phyloP scores from a whole-genome alignment of 1,140 invertebrate species.

The Odontomachus brunneus region DNA sequence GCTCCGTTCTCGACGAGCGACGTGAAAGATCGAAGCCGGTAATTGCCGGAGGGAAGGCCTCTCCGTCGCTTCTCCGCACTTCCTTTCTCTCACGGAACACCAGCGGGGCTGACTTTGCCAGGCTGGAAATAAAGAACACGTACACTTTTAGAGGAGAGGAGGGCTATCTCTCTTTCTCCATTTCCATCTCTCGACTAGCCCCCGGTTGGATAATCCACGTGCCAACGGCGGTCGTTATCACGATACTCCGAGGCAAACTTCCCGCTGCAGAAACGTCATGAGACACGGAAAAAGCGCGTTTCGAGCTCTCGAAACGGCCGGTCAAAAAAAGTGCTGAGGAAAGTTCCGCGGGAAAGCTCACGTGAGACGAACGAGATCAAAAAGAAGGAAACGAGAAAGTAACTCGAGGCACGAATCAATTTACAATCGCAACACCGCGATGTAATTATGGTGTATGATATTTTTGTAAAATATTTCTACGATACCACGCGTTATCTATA shows the following conservation, averaged over 20 bases:
- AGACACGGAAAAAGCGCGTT: neutral
- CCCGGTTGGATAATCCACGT: constrained; percentile 19
- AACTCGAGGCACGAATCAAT: neutral
- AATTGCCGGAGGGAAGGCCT: constrained; percentile 60
- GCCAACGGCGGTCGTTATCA: constrained; percentile 40
- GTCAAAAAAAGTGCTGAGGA: too few relatives aligned
- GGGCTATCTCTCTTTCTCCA: neutral
- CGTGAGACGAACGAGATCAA: neutral
- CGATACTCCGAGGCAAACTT: constrained; percentile 21
- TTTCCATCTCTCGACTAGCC: neutral
- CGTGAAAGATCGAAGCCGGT: constrained; percentile 64
- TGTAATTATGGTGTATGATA: neutral
- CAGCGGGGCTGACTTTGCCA: constrained; percentile 1
- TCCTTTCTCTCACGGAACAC: constrained; percentile 7
- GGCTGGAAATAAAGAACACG: constrained; percentile 57
- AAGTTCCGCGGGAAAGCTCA: neutral
- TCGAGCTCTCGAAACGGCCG: neutral
- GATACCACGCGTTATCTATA: neutral
- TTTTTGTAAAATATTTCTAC: neutral
- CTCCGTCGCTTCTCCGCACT: constrained; percentile 5
- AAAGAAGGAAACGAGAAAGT: neutral
- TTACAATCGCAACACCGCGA: neutral
- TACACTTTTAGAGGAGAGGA: constrained; percentile 41
- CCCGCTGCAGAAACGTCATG: neutral
- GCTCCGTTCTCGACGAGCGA: constrained; percentile 43